Evolutionary conservation across 2,113 vertebrate genomes (phyloP).

Genomic region (Choloepus hoffmanni): DNA sequence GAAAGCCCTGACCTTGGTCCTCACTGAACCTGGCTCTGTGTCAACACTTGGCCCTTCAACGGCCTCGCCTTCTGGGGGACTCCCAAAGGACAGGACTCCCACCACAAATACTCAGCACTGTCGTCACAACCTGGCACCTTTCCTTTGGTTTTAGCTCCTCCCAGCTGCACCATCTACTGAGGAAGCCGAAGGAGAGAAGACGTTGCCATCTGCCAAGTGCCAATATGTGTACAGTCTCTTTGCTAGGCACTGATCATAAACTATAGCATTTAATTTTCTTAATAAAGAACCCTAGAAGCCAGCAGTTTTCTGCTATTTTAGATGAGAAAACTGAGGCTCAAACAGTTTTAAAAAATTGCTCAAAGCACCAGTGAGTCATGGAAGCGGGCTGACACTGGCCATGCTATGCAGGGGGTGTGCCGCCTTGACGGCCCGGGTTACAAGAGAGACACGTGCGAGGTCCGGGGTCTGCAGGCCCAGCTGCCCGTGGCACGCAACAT

Average conservation of each 20-base stretch:
- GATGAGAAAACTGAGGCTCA: neutral
- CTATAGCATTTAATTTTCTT: neutral
- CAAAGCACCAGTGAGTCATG: neutral
- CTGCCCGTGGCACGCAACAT: too few species aligned
- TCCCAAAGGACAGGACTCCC: neutral
- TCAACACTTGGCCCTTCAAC: too few species aligned
- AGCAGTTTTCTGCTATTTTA: neutral
- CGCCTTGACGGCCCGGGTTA: too few species aligned
- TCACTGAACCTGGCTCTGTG: neutral
- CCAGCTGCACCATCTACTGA: too few species aligned
- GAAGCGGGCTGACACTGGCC: neutral
- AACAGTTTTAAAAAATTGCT: neutral
- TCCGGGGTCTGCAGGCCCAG: too few species aligned
- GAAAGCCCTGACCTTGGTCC: neutral
- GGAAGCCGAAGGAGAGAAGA: neutral
- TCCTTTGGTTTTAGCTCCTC: neutral
- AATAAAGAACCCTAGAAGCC: neutral
- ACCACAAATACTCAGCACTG: too few species aligned
- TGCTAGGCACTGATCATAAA: neutral
- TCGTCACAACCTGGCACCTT: fast-evolving
- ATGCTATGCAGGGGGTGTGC: too few species aligned
- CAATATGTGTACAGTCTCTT: neutral
- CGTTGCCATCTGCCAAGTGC: neutral
- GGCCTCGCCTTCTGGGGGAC: neutral
- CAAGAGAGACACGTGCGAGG: too few species aligned